Conservation (phyloP, 2,797 vertebrate genomes). For the Nasua narica region DNA sequence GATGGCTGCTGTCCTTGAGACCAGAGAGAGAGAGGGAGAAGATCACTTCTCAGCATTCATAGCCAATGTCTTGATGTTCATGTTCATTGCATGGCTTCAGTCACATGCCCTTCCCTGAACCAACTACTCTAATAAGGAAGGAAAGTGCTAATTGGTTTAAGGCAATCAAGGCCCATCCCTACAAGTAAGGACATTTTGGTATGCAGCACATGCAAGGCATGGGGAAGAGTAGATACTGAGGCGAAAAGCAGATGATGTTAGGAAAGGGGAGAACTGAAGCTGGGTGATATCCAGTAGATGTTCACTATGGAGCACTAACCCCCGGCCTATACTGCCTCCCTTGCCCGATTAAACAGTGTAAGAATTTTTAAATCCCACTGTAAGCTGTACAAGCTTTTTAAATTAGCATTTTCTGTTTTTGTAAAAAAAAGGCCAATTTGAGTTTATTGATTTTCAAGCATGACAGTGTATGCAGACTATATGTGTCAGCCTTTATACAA, state of each 20-base stretch:
- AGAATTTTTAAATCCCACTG: not conserved
- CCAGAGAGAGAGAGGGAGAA: not conserved
- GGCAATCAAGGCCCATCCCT: not conserved
- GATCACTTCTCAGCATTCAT: no score
- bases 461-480: not conserved
- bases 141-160: not conserved
- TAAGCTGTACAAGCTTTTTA: not conserved
- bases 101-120: not conserved
- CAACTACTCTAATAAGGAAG: not conserved
- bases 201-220: accelerated
- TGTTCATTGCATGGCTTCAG: not conserved
- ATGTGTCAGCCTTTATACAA: not conserved
- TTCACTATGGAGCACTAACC: no score
- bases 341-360: not conserved
- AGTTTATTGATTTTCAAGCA: not conserved
- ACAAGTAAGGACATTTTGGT: not conserved
- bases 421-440: not conserved
- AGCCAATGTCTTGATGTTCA: not conserved
- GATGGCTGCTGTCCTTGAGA: not conserved
- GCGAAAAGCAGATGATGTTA: not conserved
- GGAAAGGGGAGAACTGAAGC: no score
- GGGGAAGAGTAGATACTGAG: not conserved
- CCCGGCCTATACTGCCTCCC: not conserved
- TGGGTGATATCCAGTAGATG: no score
- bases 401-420: not conserved